Evolutionary conservation across 2,888 invertebrate species (phyloP).

Genomic region (Pandemis heparana): DNA sequence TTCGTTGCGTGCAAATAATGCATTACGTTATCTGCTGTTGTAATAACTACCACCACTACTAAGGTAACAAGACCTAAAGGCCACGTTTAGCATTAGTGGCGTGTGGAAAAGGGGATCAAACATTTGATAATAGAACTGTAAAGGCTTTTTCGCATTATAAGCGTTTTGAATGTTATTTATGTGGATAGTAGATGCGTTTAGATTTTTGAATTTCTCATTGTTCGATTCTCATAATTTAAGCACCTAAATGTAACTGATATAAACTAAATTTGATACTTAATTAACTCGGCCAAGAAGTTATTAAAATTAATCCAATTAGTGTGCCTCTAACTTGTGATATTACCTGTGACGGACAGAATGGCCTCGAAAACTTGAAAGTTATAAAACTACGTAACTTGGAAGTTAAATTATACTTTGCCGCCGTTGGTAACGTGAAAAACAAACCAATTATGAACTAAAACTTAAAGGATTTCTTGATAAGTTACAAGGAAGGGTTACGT

Average conservation of each 20-base stretch:
- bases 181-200: too few species aligned
- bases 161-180: too few species aligned
- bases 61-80: too few species aligned
- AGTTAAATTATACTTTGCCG: background rate
- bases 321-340: background rate
- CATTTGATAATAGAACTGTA: too few species aligned
- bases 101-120: too few species aligned
- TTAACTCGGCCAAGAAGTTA: background rate
- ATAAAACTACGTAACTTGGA: background rate
- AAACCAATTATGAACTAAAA: background rate
- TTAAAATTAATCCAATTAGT: conserved; percentile 6
- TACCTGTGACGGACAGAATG: conserved; percentile 1
- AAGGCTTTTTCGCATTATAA: too few species aligned
- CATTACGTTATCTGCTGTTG: too few species aligned
- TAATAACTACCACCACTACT: too few species aligned
- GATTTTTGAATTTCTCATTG: too few species aligned
- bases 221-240: too few species aligned
- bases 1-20: too few species aligned
- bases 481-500: background rate
- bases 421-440: background rate
- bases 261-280: background rate
- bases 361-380: background rate
- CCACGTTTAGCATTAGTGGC: too few species aligned
- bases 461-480: background rate
- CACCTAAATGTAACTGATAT: background rate